Percentiles rank a stretch among this genome's conserved stretches.
Conservation (phyloP, 2,888 invertebrate genomes). For the Stratiomys singularior region DNA sequence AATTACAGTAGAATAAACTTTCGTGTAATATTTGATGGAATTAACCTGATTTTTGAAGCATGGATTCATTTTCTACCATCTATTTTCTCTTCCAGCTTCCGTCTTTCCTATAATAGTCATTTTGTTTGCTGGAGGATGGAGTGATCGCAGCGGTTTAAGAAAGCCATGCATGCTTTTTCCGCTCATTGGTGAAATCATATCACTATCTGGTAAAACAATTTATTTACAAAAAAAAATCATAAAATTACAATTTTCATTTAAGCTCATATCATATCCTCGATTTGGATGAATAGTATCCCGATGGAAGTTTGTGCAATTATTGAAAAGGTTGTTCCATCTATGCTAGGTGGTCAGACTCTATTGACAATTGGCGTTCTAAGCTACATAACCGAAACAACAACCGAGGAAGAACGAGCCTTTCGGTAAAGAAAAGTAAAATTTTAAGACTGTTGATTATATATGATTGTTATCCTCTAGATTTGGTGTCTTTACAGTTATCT, state of each 20-base stretch:
- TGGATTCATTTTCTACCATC: too few species aligned
- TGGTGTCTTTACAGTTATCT: conserved; percentile 64
- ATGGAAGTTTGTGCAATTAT: conserved; percentile 64
- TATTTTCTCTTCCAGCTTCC: conserved; percentile 56
- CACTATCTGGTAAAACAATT: conserved; percentile 58
- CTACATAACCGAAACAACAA: conserved; percentile 63
- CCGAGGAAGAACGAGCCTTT: conserved; percentile 63
- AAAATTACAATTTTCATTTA: neutral
- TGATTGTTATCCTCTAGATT: conserved; percentile 53
- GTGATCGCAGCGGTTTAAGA: conserved; percentile 63
- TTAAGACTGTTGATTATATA: neutral
- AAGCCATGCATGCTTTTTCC: conserved; percentile 65
- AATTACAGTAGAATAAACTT: too few species aligned
- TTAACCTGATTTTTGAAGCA: too few species aligned
- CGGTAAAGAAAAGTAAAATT: conserved; percentile 53
- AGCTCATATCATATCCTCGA: conserved; percentile 55
- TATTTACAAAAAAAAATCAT: neutral
- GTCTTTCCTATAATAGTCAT: conserved; percentile 64
- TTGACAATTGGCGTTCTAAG: conserved; percentile 64
- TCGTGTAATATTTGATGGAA: too few species aligned
- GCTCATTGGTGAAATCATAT: conserved; percentile 61
- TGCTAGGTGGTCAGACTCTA: conserved; percentile 63
- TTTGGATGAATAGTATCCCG: conserved; percentile 62
- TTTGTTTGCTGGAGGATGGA: conserved; percentile 65
- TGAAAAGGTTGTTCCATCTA: conserved; percentile 62